These are phyloP conservation scores for Caenorhabditis doughertyi DNA, from an alignment of 2,888 invertebrate genomes.

Conservation along the genomic window DNA sequence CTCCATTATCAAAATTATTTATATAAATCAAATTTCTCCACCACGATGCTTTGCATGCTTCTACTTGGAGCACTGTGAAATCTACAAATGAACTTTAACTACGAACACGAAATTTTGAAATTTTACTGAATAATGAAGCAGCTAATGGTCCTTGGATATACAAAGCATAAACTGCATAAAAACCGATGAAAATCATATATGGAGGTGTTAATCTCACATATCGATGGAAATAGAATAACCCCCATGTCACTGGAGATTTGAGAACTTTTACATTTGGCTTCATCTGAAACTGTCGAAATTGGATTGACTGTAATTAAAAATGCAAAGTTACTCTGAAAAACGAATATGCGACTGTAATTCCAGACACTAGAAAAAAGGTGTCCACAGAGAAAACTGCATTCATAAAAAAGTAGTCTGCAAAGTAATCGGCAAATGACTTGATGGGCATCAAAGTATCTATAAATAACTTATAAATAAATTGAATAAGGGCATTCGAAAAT, in stretches of 20 bases:
- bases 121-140: constrained; percentile 40
- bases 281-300: background rate
- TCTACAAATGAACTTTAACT: no score
- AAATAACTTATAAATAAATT: background rate
- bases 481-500: background rate
- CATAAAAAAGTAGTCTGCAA: constrained; percentile 45
- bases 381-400: constrained; percentile 74
- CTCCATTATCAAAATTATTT: constrained; percentile 67
- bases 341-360: constrained; percentile 71
- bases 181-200: constrained; percentile 62
- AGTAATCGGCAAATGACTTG: constrained; percentile 16
- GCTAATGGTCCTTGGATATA: constrained; percentile 57
- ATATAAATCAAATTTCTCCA: constrained; percentile 74
- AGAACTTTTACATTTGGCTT: constrained; percentile 11
- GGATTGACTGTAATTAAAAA: background rate
- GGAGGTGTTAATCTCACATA: constrained; percentile 66
- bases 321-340: constrained; percentile 64
- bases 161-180: constrained; percentile 50
- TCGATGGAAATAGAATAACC: constrained; percentile 76
- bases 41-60: constrained; percentile 63
- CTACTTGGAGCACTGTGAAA: constrained; percentile 35
- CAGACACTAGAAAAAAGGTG: constrained; percentile 75
- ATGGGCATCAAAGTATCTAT: constrained; percentile 52
- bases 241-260: constrained; percentile 67
- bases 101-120: background rate